Conservation (phyloP, 2,888 invertebrate genomes). For the Biston betularia region DNA sequence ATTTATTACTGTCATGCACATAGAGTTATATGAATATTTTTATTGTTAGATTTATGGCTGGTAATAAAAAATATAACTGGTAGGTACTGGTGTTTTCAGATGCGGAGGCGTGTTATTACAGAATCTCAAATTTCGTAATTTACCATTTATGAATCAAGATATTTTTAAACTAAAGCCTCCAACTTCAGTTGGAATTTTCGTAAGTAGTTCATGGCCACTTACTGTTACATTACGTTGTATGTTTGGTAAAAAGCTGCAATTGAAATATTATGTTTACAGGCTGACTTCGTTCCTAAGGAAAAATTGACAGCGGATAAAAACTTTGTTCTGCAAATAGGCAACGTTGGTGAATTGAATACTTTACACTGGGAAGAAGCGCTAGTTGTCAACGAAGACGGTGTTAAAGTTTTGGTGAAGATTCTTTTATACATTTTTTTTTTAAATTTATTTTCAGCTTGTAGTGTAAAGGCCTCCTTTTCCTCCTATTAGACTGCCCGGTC, state of each 20-base stretch:
- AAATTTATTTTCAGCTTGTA: neutral
- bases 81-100: conserved; percentile 47
- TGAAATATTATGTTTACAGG: neutral
- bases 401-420: conserved; percentile 38
- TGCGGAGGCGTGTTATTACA: conserved; percentile 64
- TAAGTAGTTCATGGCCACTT: neutral
- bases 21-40: too few relatives aligned
- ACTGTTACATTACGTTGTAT: too few relatives aligned
- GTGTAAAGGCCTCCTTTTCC: too few relatives aligned
- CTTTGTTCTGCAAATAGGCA: conserved; percentile 41
- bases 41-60: too few relatives aligned
- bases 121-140: conserved; percentile 52
- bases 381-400: conserved; percentile 25
- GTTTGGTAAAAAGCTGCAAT: neutral
- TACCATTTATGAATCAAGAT: conserved; percentile 47
- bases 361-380: conserved; percentile 52
- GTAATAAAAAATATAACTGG: too few relatives aligned
- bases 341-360: conserved; percentile 49
- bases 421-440: too few relatives aligned
- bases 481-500: too few relatives aligned
- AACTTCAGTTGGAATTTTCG: conserved; percentile 38
- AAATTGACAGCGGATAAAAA: conserved; percentile 26
- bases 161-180: conserved; percentile 52
- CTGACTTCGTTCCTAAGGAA: conserved; percentile 39
- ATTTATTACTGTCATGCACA: too few relatives aligned